Evolutionary conservation across 2,888 invertebrate species (phyloP).

Genomic region (Anorthoa munda): DNA sequence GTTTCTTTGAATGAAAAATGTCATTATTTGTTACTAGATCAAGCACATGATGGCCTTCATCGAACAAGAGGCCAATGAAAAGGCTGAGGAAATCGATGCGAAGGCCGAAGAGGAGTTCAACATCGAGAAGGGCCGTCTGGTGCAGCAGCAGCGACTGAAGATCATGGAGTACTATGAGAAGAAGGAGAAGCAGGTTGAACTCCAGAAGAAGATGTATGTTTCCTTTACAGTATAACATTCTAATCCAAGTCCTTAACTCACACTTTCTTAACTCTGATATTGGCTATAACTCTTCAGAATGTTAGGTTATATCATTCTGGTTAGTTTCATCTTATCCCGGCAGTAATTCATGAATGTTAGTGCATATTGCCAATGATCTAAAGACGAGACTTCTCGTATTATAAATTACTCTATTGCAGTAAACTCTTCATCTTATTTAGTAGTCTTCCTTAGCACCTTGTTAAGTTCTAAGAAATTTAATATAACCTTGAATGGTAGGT

Average conservation of each 20-base stretch:
- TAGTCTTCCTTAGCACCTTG: neutral
- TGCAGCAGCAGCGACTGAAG: conserved; percentile 99
- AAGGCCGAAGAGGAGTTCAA: conserved; percentile 99
- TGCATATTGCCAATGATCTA: neutral
- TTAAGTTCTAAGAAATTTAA: neutral
- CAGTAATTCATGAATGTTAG: neutral
- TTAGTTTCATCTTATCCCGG: neutral
- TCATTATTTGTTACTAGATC: conserved; percentile 93
- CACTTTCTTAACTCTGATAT: neutral
- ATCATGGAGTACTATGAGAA: conserved; percentile 99
- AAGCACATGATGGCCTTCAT: conserved; percentile 99
- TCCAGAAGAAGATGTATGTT: conserved; percentile 99
- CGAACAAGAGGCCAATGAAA: conserved; percentile 99
- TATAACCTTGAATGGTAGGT: conserved; percentile 31
- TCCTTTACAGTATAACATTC: conserved; percentile 20
- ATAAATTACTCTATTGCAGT: neutral
- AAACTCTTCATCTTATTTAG: neutral
- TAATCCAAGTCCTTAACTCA: neutral
- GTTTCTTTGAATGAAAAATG: conserved; percentile 58
- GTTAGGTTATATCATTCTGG: neutral
- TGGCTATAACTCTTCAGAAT: neutral
- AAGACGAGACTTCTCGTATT: neutral
- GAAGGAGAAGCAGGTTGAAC: conserved; percentile 99
- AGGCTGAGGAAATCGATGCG: conserved; percentile 99
- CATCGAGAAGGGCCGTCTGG: conserved; percentile 99